Evolutionary conservation across 2,113 vertebrate genomes (phyloP).

Genomic region (Eptatretus burgeri): DNA sequence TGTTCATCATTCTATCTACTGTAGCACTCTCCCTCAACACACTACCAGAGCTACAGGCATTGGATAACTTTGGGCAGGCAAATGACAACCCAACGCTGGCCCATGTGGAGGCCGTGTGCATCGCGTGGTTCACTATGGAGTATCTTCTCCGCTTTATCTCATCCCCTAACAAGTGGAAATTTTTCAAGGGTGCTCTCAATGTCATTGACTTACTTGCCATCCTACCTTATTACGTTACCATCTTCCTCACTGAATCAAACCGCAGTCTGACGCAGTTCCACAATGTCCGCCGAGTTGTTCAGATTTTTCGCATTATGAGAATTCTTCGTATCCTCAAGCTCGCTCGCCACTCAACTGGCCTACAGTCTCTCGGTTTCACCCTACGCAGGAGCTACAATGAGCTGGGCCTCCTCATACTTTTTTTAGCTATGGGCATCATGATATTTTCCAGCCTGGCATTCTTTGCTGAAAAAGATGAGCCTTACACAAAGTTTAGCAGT

Average conservation of each 20-base stretch:
- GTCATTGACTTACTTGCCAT: conserved; percentile 6
- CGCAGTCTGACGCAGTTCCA: not conserved
- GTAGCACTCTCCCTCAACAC: conserved; percentile 1
- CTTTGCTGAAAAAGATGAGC: conserved; percentile 2
- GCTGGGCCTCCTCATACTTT: conserved; percentile 5
- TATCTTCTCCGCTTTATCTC: conserved; percentile 4
- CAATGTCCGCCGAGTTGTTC: conserved; percentile 1
- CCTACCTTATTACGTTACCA: not conserved
- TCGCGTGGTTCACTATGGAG: conserved; percentile 5
- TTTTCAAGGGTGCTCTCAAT: conserved; percentile 2
- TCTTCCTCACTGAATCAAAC: conserved; percentile 2
- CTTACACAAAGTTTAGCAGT: conserved; percentile 1
- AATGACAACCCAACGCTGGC: not conserved
- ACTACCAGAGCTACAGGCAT: not conserved
- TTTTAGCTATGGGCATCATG: conserved; percentile 5
- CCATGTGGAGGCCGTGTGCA: conserved; percentile 1
- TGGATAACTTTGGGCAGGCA: not conserved
- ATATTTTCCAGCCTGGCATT: conserved; percentile 6
- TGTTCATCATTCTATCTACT: conserved; percentile 1
- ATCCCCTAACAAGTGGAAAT: conserved; percentile 5
- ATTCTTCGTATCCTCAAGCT: conserved; percentile 5
- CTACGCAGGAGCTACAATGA: conserved; percentile 6
- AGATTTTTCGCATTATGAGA: conserved; percentile 5
- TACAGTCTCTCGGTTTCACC: conserved; percentile 4
- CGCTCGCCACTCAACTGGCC: conserved; percentile 4